These are phyloP conservation scores for Brachionus rotundiformis DNA, from an alignment of 1,140 invertebrate species.

Conservation along the genomic window DNA sequence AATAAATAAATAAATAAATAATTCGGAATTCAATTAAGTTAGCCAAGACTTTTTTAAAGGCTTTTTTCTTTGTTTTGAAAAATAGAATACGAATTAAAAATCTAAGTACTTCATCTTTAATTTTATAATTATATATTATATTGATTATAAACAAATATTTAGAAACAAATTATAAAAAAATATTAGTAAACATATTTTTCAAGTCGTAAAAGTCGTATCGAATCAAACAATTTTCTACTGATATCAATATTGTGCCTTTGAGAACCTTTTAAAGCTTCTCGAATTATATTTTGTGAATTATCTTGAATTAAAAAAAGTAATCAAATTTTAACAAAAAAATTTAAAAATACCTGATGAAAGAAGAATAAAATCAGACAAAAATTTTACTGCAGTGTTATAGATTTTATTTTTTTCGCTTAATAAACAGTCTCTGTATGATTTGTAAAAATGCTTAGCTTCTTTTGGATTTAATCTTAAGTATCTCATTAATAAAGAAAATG, in stretches of 20 bases:
- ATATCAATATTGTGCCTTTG: constrained; percentile 34
- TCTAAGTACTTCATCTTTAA: not conserved
- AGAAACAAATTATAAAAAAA: not conserved
- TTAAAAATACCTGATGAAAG: constrained; percentile 4
- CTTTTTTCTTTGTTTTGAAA: not conserved
- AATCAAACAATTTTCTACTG: constrained; percentile 39
- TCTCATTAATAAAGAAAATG: constrained; percentile 44
- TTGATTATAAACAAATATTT: constrained; percentile 26
- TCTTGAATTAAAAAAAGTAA: constrained; percentile 1
- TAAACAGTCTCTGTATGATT: constrained; percentile 26
- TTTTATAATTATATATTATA: constrained; percentile 17
- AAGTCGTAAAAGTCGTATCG: constrained; percentile 30
- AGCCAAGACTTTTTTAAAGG: too few relatives aligned
- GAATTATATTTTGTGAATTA: not conserved
- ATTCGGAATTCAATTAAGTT: too few relatives aligned
- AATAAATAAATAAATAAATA: too few relatives aligned
- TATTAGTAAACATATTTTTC: constrained; percentile 51
- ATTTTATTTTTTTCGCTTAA: constrained; percentile 29
- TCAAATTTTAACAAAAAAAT: not conserved
- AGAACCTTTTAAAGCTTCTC: constrained; percentile 16
- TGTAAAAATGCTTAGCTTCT: constrained; percentile 3
- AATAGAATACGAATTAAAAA: not conserved
- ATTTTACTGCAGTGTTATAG: constrained; percentile 20
- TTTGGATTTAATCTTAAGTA: constrained; percentile 40
- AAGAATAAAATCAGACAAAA: constrained; percentile 37